These are phyloP conservation scores for Nectonema munidae DNA, from an alignment of 2,888 invertebrate species.

Conservation along the genomic window DNA sequence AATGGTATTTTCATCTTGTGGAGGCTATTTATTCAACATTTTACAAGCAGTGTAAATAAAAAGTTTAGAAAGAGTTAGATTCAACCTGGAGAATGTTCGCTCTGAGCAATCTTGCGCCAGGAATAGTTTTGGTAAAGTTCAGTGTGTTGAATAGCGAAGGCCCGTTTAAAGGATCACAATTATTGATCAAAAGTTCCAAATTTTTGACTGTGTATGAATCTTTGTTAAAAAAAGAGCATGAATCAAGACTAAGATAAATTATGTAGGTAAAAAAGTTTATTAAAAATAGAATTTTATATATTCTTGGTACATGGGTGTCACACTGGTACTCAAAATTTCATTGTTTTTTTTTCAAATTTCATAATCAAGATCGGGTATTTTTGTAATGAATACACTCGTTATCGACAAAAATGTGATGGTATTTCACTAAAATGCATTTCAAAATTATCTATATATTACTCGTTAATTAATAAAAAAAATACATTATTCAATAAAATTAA, in stretches of 20 bases:
- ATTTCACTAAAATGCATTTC: no score
- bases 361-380: no score
- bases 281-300: constrained; percentile 6
- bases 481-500: no score
- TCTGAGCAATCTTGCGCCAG: constrained; percentile 43
- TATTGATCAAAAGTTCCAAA: constrained; percentile 28
- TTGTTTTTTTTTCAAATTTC: no score
- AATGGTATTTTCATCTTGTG: constrained; percentile 34
- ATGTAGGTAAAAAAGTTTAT: not conserved
- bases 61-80: not conserved
- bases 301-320: no score
- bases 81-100: constrained; percentile 31
- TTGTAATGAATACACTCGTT: no score
- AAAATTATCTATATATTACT: no score
- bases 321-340: no score
- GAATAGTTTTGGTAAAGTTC: constrained; percentile 35
- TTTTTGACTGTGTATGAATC: constrained; percentile 47
- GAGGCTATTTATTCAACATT: constrained; percentile 28
- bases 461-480: no score
- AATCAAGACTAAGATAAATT: not conserved
- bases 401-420: no score
- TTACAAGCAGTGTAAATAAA: not conserved
- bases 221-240: constrained; percentile 24
- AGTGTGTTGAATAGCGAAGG: constrained; percentile 34
- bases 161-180: constrained; percentile 22